Conservation (phyloP, 2,888 invertebrate genomes). For the Catocala fraxini region DNA sequence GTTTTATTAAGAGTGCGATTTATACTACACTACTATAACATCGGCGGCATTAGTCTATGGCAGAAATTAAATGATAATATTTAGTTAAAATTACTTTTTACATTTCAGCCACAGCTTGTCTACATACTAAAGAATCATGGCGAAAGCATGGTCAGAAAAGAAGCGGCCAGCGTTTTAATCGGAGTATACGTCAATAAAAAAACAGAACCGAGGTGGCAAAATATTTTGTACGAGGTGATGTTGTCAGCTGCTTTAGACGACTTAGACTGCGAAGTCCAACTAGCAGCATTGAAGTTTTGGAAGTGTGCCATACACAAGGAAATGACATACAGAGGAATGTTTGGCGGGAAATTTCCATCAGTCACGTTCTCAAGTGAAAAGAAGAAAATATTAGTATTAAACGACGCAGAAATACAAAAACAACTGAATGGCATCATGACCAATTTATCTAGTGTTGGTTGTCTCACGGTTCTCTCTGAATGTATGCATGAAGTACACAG, state of each 20-base stretch:
- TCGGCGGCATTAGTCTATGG: no score
- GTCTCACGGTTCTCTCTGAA: slow-evolving; percentile 89
- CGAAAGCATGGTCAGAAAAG: slow-evolving; percentile 91
- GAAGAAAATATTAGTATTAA: slow-evolving; percentile 89
- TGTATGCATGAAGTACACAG: slow-evolving; percentile 90
- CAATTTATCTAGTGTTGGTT: slow-evolving; percentile 89
- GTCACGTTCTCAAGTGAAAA: slow-evolving; percentile 89
- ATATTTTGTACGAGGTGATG: slow-evolving; percentile 87
- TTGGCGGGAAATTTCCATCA: slow-evolving; percentile 91
- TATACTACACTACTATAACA: no score
- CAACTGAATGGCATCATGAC: slow-evolving; percentile 88
- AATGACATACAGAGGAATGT: slow-evolving; percentile 86
- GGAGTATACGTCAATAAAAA: slow-evolving; percentile 88
- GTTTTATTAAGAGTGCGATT: no score
- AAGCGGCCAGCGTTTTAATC: slow-evolving; percentile 88
- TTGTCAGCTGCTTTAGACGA: slow-evolving; percentile 79
- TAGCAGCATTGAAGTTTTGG: slow-evolving; percentile 8
- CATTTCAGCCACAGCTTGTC: slow-evolving; percentile 16
- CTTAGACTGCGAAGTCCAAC: slow-evolving; percentile 11
- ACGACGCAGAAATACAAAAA: slow-evolving; percentile 87
- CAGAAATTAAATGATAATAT: no score
- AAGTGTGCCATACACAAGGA: slow-evolving; percentile 87
- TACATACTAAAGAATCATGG: slow-evolving; percentile 87
- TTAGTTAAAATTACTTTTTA: neutral
- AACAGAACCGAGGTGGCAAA: slow-evolving; percentile 79